Evolutionary conservation across 2,797 vertebrate genomes (phyloP), one percentile per base, ranked within the genome.

Genomic region (Scolopax rusticola): DNA sequence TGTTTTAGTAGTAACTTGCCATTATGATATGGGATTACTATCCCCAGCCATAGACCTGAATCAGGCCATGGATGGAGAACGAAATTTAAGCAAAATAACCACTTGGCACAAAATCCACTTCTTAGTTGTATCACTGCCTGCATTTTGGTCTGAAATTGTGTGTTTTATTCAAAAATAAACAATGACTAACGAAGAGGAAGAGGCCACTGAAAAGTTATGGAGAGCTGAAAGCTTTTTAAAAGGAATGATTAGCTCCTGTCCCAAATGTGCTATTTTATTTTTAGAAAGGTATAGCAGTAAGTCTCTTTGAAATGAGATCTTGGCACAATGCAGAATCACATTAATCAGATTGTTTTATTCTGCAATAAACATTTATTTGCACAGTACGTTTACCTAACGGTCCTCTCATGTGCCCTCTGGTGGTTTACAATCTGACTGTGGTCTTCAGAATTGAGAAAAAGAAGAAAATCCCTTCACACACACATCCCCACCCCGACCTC

Each of bases 371-470:
- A 60, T 80, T 90, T 84, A 73, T 82, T 30, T 94, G 77, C 65
- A 75, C 40, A n/a, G 70, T 36, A 57, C 24, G 60, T 75, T 33
- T 51, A 88, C 25, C 53, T 71, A 47, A 32, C 17, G 69, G 84
- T 64, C 89, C 97, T 93, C 95, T 59, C 45, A 59, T 91, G 69
- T 96, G 98, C 98, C 98, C 98, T 96, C 98, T 98, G 97, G 87
- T 97, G 98, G 98, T 94, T 96, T 69, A 30, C 4, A 76, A 57
- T 53, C 67, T 6, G 15, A 95, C 51, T 47, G 64, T 94, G 73
- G 40, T 59, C 61, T 87, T 82, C 32, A 54, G 38, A 78, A 67
- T 0, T 5, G 36, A 17, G 33, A 50, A 47, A 68, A 54, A 38
- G 16, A 54, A 23, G 50, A 24, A 43, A 43, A 30, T 13, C 40